Conservation (phyloP, 2,888 invertebrate genomes). For the Crocallis elinguaria region DNA sequence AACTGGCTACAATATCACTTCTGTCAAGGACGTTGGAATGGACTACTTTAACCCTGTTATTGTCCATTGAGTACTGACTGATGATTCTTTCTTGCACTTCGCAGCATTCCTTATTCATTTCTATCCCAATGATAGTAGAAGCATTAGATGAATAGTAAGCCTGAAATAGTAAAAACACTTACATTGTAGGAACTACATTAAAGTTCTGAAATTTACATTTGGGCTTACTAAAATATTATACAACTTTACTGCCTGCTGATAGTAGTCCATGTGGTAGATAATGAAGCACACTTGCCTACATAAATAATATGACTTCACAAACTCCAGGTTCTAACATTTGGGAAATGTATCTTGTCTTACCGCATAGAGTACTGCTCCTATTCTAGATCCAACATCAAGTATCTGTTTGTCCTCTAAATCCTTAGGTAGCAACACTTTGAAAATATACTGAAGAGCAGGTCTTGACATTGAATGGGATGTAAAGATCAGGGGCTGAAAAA, state of each 20-base stretch:
- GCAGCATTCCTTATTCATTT: conserved; percentile 88
- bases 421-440: conserved; percentile 85
- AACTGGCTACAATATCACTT: conserved; percentile 78
- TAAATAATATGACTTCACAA: too few species aligned
- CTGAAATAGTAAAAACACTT: conserved; percentile 64
- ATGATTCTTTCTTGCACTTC: conserved; percentile 85
- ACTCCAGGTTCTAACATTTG: background rate
- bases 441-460: conserved; percentile 85
- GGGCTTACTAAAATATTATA: too few species aligned
- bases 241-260: too few species aligned
- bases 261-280: too few species aligned
- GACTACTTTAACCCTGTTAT: conserved; percentile 80
- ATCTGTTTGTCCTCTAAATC: conserved; percentile 84
- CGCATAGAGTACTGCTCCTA: conserved; percentile 88
- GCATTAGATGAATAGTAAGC: conserved; percentile 86
- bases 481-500: conserved; percentile 80
- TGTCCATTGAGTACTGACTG: conserved; percentile 78
- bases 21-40: conserved; percentile 85
- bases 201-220: too few species aligned
- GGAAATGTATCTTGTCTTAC: conserved; percentile 67
- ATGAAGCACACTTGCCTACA: too few species aligned
- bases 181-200: too few species aligned
- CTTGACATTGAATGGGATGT: conserved; percentile 88
- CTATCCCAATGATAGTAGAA: conserved; percentile 86
- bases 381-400: conserved; percentile 88